A percentile compares a stretch with the other conserved stretches of the same genome.
phyloP scores from a whole-genome alignment of 2,797 vertebrate species.

The Clarias pachynema region DNA sequence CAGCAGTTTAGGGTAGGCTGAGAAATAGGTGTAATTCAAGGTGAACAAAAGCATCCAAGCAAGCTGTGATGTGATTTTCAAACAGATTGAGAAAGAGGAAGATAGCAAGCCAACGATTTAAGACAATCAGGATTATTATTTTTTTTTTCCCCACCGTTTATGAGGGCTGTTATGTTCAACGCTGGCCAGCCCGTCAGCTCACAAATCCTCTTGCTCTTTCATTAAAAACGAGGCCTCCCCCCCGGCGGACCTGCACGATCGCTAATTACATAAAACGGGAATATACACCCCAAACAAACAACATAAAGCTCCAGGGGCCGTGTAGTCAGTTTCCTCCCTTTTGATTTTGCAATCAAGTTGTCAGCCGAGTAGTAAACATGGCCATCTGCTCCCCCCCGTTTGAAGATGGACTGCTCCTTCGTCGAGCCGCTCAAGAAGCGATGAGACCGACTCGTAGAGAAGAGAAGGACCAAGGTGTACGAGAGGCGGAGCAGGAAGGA shows the following conservation, averaged over 20 bases:
- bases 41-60: slow-evolving; percentile 17
- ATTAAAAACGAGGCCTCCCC: neutral
- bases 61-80: neutral
- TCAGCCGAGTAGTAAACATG: neutral
- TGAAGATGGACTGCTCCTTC: neutral
- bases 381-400: neutral
- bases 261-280: slow-evolving; percentile 14
- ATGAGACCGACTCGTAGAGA: neutral
- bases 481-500: neutral
- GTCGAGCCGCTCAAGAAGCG: neutral
- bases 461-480: neutral
- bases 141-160: slow-evolving; percentile 1
- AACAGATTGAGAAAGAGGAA: neutral
- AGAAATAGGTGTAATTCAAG: slow-evolving; percentile 25
- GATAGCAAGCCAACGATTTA: neutral
- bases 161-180: slow-evolving; percentile 29
- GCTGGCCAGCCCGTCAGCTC: slow-evolving; percentile 11
- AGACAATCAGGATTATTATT: neutral
- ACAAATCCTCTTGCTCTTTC: slow-evolving; percentile 3
- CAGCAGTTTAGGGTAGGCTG: neutral
- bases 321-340: no score
- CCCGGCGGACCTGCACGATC: neutral
- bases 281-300: slow-evolving; percentile 7
- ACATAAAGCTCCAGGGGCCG: neutral
- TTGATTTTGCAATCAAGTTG: neutral